A percentile compares a stretch with the other conserved stretches of the same genome.
These are phyloP conservation scores for Petrocephalus sullivani DNA, from an alignment of 2,797 vertebrate genomes.

Conservation along the genomic window DNA sequence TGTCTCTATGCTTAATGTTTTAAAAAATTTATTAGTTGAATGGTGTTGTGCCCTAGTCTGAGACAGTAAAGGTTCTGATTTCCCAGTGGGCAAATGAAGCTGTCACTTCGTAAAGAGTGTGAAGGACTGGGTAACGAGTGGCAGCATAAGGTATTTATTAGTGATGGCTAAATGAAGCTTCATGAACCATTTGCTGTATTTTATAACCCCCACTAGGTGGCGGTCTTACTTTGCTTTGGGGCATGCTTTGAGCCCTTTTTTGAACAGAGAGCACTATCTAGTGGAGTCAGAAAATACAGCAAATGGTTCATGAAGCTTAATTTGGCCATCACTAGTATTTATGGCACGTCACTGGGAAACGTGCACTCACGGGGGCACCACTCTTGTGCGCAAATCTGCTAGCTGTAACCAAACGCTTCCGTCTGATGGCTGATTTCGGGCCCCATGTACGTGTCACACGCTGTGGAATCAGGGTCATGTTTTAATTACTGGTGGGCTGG, in stretches of 20 bases:
- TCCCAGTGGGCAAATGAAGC: not conserved
- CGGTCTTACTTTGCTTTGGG: too few species aligned
- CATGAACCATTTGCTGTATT: too few species aligned
- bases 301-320: too few species aligned
- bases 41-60: not conserved
- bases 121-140: not conserved
- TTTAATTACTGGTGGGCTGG: too few species aligned
- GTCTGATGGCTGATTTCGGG: not conserved
- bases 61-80: not conserved
- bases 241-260: too few species aligned
- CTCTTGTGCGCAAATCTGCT: not conserved
- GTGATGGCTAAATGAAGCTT: too few species aligned
- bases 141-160: not conserved
- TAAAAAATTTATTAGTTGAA: not conserved
- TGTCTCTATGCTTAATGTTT: not conserved
- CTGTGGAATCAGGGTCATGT: too few species aligned
- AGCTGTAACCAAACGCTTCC: not conserved
- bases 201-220: too few species aligned
- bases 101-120: not conserved
- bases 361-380: not conserved
- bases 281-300: too few species aligned
- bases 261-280: too few species aligned
- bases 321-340: not conserved
- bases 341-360: not conserved
- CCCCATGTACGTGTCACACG: too few species aligned